Evolutionary conservation across 2,888 invertebrate genomes (phyloP), one percentile per base, ranked within the genome.

Genomic region (Melanophora roralis): DNA sequence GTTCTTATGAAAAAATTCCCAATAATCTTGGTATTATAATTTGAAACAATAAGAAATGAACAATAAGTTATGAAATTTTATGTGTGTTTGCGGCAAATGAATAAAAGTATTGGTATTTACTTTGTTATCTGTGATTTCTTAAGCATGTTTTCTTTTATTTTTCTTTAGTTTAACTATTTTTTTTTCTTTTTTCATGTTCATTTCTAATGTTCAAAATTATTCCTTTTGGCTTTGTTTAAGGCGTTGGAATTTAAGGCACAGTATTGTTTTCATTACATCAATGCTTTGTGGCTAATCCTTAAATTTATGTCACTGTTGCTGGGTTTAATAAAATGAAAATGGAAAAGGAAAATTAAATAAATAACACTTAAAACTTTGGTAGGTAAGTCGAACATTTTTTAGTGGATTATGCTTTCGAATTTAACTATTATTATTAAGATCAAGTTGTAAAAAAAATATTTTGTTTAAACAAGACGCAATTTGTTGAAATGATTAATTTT

Each of bases 231-330:
- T 69, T 59, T 69, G 32, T 47, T 69, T 36, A 45, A 74, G 64
- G 49, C 59, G 53, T 60, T 53, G 65, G 53, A 38, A 65, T 74
- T 69, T 71, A 45, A 47, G 53, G 57, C 23, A 53, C 47, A 16
- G n/a, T 38, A 60, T 59, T 74, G 47, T 75, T 65, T 55, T 49
- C 47, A 53, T 71, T 79, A 47, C 60, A 64, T 53, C 49, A 71
- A 79, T 79, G 60, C 71, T 55, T 71, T 55, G 55, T 55, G 60
- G 65, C 67, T 75, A 79, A 79, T 79, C 71, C 75, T 55, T 59
- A 71, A 60, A 79, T 79, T 60, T 71, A 79, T 79, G 65, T 65
- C 40, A 67, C 53, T 67, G 47, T 67, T 43, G n/a, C 16, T 73
- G 23, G n/a, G 7, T 45, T 62, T 19, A 11, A 5, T 5, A 5